Evolutionary conservation across 30 jellyfish, hydroid and myxozoan genomes (phyloP).

Genomic region (Hydra vulgaris): DNA sequence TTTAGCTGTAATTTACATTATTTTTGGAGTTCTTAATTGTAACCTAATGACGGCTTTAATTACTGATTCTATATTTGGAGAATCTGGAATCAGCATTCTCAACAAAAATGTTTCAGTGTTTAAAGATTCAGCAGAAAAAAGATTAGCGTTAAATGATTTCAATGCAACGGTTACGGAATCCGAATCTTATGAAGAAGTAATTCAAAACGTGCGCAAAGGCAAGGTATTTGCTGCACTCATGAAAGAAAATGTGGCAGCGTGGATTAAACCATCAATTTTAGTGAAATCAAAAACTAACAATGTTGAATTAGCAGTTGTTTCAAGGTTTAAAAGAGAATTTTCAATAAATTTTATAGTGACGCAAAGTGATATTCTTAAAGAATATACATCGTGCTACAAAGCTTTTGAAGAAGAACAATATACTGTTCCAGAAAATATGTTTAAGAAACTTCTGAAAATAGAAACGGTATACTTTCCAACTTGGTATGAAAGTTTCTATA

Average conservation of each 20-base stretch:
- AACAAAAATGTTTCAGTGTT: background rate
- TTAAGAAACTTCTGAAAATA: too few species aligned
- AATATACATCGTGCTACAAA: background rate
- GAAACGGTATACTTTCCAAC: background rate
- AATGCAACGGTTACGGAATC: background rate
- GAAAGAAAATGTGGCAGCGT: background rate
- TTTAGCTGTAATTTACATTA: background rate
- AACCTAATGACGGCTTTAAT: background rate
- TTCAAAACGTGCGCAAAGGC: background rate
- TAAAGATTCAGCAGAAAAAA: background rate
- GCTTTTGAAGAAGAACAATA: background rate
- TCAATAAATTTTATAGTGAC: background rate
- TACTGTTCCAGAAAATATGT: background rate
- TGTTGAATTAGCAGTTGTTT: background rate
- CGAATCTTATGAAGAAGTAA: slow-evolving; percentile 2
- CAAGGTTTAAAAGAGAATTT: background rate
- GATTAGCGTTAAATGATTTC: background rate
- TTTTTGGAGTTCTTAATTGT: background rate
- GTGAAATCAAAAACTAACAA: too few species aligned
- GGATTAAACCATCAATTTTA: background rate
- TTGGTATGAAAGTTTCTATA: background rate
- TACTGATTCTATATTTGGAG: background rate
- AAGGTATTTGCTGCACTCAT: background rate
- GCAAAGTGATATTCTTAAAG: background rate
- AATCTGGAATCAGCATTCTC: background rate